phyloP scores from a whole-genome alignment of 2,113 vertebrate species.

The Amazona guildingii region DNA sequence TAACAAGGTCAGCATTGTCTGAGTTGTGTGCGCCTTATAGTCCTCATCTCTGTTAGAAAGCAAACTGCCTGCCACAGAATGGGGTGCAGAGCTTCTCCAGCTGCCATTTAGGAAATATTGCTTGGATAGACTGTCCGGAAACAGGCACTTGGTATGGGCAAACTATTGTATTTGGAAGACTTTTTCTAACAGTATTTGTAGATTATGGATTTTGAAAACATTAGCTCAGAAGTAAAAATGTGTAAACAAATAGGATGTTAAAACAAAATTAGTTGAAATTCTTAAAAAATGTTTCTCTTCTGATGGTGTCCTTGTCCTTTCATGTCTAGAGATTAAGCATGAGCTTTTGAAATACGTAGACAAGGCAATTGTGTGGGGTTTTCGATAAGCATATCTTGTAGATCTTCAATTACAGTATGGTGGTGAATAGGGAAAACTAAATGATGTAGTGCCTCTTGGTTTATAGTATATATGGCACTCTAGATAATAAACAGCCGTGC shows the following conservation, averaged over 20 bases:
- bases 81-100: not conserved
- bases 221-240: not conserved
- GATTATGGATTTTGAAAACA: not conserved
- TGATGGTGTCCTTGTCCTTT: not conserved
- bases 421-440: not conserved
- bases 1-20: not conserved
- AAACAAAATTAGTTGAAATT: not conserved
- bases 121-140: not conserved
- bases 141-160: not conserved
- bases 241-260: not conserved
- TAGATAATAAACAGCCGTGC: not conserved
- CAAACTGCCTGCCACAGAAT: rapidly evolving
- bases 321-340: not conserved
- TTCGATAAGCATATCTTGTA: slow-evolving; percentile 15
- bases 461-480: not conserved
- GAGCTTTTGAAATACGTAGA: not conserved
- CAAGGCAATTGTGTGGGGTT: not conserved
- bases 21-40: rapidly evolving
- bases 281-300: not conserved
- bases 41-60: not conserved
- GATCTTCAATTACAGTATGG: slow-evolving; percentile 29
- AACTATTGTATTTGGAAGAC: not conserved
- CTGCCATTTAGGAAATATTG: not conserved
- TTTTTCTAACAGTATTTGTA: not conserved
- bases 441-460: not conserved